These are phyloP conservation scores for Geococcyx californianus DNA, from an alignment of 2,113 vertebrate genomes.

Conservation along the genomic window DNA sequence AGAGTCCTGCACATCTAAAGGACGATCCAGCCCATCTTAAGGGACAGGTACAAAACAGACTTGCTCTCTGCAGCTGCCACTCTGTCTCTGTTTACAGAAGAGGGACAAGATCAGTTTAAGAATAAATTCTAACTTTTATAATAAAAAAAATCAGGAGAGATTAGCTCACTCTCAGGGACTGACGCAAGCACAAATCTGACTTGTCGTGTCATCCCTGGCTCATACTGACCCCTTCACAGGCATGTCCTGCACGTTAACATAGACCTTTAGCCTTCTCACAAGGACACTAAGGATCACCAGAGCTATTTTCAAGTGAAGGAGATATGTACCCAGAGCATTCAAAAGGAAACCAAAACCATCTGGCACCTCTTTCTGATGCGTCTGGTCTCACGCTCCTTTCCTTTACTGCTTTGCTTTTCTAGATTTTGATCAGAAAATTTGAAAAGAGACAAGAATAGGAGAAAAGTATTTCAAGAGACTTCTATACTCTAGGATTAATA, in stretches of 20 bases:
- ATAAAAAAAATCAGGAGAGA: not conserved
- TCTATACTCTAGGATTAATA: not conserved
- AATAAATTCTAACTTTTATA: not conserved
- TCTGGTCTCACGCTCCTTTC: fast-evolving
- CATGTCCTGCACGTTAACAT: not conserved
- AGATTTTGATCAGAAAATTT: not conserved
- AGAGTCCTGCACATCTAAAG: not conserved
- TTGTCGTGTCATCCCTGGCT: not conserved
- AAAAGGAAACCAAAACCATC: not conserved
- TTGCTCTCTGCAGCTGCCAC: not conserved
- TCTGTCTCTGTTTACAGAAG: not conserved
- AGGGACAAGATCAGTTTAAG: not conserved
- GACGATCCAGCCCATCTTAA: not conserved
- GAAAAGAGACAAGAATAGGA: not conserved
- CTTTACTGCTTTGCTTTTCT: not conserved
- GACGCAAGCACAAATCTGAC: not conserved
- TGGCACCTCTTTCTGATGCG: not conserved
- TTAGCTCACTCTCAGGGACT: not conserved
- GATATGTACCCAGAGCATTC: not conserved
- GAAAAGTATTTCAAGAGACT: not conserved
- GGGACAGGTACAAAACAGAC: not conserved
- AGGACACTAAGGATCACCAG: not conserved
- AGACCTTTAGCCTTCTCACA: not conserved
- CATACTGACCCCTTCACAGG: fast-evolving
- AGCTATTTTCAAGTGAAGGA: not conserved